Base-by-base conservation (phyloP, 1,140 invertebrate species). In the Platyscapa corneri region DNA sequence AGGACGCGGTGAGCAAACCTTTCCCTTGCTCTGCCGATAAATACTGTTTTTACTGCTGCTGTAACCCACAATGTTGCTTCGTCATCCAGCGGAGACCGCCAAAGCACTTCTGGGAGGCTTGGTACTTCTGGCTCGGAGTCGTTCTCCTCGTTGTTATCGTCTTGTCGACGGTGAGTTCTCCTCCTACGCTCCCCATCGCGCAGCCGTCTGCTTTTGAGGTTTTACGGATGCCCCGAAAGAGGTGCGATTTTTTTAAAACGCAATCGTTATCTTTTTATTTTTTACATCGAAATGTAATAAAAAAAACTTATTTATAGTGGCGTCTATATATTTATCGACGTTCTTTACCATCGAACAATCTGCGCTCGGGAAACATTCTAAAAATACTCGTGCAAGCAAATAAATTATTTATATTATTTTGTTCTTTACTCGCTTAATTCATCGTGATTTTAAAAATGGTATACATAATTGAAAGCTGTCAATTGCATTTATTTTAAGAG, bases 121-220 rank as follows among this genome's bases (percentile, higher is more conserved):
- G 91, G 91, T 92, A 92, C 84, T 92, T 92, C 81, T 92, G 91
- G 91, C 87, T 92, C 3, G 91, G 91, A 42, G 70, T 91, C 86
- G 91, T 88, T 27, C 88, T 92, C 18, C 87, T 91, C 53, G 74
- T 89, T 86, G 87, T 91, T 81, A 90, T 91, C 86, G 78, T 91
- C 34, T 82, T 91, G 23, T 90, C 88, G 70, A 91, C 89, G 85
- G 91, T 92, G 67, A 90, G 88, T 82, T 80, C 1, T 1, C 37
- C 34, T 34, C 64, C 14, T 30, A 0, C 1, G 30, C n/a, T 34
- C 3, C 2, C 27, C 42, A 46, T 46, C 42, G 42, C 5, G 12
- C 42, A n/a, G n/a, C n/a, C n/a, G 53, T 3, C 53, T 3, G 20
- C 7, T 16, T 16, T 16, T 60, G 3, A n/a, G 23, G 18, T 74